Evolutionary conservation across 1,140 invertebrate genomes (phyloP).

Genomic region (Lanistes nyassanus): DNA sequence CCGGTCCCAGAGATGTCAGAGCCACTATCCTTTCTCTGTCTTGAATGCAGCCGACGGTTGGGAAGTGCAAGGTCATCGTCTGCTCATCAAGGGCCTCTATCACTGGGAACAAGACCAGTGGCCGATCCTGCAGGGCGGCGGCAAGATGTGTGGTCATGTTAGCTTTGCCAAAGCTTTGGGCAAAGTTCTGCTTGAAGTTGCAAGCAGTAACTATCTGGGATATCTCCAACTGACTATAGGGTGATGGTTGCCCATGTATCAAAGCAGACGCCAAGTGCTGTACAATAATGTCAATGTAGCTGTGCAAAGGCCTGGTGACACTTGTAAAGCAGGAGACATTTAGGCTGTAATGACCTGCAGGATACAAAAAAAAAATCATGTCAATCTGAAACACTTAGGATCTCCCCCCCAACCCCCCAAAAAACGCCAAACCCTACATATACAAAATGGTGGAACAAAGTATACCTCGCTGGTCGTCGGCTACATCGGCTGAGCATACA

Average conservation of each 20-base stretch:
- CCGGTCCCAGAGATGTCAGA: conserved; percentile 32
- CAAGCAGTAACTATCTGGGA: background rate
- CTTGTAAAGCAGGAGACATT: conserved; percentile 88
- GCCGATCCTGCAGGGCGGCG: conserved; percentile 36
- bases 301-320: conserved; percentile 91
- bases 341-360: conserved; percentile 82
- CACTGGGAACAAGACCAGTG: conserved; percentile 38
- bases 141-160: conserved; percentile 34
- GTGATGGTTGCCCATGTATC: conserved; percentile 68
- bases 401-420: background rate
- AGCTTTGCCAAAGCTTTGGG: conserved; percentile 27
- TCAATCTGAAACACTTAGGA: background rate
- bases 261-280: conserved; percentile 79
- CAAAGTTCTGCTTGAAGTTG: conserved; percentile 10
- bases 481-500: conserved; percentile 39
- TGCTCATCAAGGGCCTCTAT: conserved; percentile 44
- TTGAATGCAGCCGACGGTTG: conserved; percentile 30
- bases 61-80: conserved; percentile 40
- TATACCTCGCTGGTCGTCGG: conserved; percentile 38
- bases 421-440: too few relatives aligned
- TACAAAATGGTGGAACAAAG: too few relatives aligned
- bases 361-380: background rate
- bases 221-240: conserved; percentile 33
- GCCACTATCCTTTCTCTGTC: conserved; percentile 27
- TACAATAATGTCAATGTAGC: conserved; percentile 92